Conservation (phyloP, 2,888 invertebrate genomes). For the Mythimna pallens region DNA sequence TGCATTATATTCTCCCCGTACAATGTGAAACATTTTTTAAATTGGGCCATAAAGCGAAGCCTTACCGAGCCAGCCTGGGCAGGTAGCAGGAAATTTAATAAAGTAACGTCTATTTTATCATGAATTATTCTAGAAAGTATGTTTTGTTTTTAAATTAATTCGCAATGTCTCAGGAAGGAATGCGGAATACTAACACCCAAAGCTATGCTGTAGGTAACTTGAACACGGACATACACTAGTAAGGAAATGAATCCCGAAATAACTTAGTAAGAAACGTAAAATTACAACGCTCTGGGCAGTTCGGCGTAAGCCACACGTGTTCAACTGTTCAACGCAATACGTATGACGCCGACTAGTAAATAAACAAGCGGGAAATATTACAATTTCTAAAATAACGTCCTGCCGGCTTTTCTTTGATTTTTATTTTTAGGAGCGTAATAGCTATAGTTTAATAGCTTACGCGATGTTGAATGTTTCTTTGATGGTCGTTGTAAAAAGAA, state of each 20-base stretch:
- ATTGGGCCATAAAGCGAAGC: slow-evolving; percentile 86
- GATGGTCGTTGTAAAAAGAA: slow-evolving; percentile 42
- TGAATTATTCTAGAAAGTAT: slow-evolving; percentile 80
- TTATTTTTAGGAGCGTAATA: slow-evolving; percentile 43
- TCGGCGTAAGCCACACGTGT: slow-evolving; percentile 77
- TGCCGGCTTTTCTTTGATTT: slow-evolving; percentile 43
- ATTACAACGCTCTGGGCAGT: slow-evolving; percentile 72
- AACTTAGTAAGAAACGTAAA: slow-evolving; percentile 78
- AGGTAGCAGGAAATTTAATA: slow-evolving; percentile 85
- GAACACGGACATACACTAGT: slow-evolving; percentile 65
- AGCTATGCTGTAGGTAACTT: slow-evolving; percentile 40
- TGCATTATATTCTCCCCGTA: slow-evolving; percentile 81
- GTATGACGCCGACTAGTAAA: slow-evolving; percentile 61
- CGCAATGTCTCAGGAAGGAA: slow-evolving; percentile 57
- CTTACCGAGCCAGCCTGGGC: slow-evolving; percentile 78
- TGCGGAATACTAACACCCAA: slow-evolving; percentile 47
- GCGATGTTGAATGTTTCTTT: slow-evolving; percentile 54
- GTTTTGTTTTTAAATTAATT: slow-evolving; percentile 74
- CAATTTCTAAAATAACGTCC: slow-evolving; percentile 50
- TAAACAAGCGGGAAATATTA: slow-evolving; percentile 60
- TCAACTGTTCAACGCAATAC: slow-evolving; percentile 71
- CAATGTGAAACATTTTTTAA: slow-evolving; percentile 85
- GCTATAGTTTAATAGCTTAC: slow-evolving; percentile 43
- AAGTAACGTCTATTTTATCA: slow-evolving; percentile 84
- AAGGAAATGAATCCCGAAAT: slow-evolving; percentile 78